Evolutionary conservation across 2,797 vertebrate species (phyloP).

Genomic region (Myoxocephalus aenaeus): DNA sequence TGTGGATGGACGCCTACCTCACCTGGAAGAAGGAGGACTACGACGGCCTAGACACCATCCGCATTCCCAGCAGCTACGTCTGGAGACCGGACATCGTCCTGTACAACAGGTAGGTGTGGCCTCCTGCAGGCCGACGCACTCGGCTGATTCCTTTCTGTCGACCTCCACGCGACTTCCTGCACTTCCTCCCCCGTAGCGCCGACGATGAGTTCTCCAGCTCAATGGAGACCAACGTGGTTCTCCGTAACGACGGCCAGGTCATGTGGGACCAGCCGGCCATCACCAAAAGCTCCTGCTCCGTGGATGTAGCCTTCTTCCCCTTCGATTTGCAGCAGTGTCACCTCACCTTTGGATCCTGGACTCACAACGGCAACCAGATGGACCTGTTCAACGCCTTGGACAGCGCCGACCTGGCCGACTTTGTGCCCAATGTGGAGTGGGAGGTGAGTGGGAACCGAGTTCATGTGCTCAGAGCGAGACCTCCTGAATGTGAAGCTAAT

Average conservation of each 20-base stretch:
- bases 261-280: slow-evolving; percentile 93
- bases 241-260: slow-evolving; percentile 87
- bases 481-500: neutral
- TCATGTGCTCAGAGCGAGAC: neutral
- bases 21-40: slow-evolving; percentile 90
- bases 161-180: neutral
- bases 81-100: slow-evolving; percentile 93
- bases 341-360: slow-evolving; percentile 94
- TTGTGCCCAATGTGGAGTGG: slow-evolving; percentile 93
- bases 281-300: slow-evolving; percentile 93
- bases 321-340: slow-evolving; percentile 90
- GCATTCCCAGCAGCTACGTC: slow-evolving; percentile 90
- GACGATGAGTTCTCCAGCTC: slow-evolving; percentile 87
- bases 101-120: slow-evolving; percentile 90
- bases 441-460: slow-evolving; percentile 67
- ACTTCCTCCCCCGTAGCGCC: slow-evolving; percentile 74
- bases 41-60: slow-evolving; percentile 89
- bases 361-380: slow-evolving; percentile 92
- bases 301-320: slow-evolving; percentile 93
- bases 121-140: neutral
- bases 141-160: neutral
- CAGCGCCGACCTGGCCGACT: slow-evolving; percentile 86
- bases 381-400: slow-evolving; percentile 85
- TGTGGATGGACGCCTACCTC: slow-evolving; percentile 91
- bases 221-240: slow-evolving; percentile 91